phyloP scores from a whole-genome alignment of 2,113 vertebrate genomes.

The Arothron firmamentum region DNA sequence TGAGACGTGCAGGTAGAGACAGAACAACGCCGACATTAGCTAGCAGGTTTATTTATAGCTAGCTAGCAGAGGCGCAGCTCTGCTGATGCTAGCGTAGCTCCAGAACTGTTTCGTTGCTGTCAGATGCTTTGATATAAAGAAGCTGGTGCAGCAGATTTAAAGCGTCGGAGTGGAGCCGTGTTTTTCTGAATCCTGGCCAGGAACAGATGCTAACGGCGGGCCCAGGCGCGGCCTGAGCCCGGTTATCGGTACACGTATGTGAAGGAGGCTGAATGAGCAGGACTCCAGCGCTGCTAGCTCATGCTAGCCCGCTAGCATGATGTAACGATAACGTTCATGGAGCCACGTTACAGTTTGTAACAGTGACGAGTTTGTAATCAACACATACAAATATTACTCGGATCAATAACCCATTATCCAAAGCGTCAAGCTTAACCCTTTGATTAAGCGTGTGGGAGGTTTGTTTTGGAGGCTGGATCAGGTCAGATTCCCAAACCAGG shows the following conservation, averaged over 20 bases:
- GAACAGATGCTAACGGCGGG: neutral
- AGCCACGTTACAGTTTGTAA: too few species aligned
- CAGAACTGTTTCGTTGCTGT: constrained; percentile 10
- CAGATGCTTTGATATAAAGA: constrained; percentile 1
- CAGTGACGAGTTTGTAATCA: too few species aligned
- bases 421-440: too few species aligned
- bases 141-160: neutral
- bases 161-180: neutral
- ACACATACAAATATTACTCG: too few species aligned
- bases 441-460: too few species aligned
- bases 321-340: too few species aligned
- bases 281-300: constrained; percentile 24
- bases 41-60: constrained; percentile 59
- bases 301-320: constrained; percentile 22
- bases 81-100: constrained; percentile 28
- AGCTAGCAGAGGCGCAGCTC: constrained; percentile 44
- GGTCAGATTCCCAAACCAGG: too few species aligned
- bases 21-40: constrained; percentile 9
- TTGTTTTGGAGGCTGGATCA: too few species aligned
- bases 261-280: constrained; percentile 43
- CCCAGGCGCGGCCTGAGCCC: constrained; percentile 15
- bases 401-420: too few species aligned
- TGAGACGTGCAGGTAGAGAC: constrained; percentile 44
- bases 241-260: constrained; percentile 28
- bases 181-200: too few species aligned